Base-by-base conservation (phyloP, 2,888 invertebrate genomes). In the Amiota mariae region DNA sequence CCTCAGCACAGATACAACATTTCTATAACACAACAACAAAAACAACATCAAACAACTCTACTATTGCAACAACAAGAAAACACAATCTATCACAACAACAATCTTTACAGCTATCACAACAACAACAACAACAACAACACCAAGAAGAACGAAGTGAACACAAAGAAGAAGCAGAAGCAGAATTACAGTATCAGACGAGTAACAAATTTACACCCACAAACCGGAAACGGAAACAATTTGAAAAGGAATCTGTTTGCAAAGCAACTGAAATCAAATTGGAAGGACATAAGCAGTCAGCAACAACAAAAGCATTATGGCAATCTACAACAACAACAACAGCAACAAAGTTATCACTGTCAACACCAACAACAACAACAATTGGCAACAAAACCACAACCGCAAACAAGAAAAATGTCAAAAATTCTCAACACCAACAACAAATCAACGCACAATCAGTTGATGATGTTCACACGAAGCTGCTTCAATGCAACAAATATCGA, bases 1-100 rank as follows among this genome's bases (percentile, higher is more conserved):
- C 90, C 89, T 89, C 89, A 89, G 87, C 89, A 90, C 88, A 88
- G 88, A 87, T 89, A 86, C 88, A 85, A 82, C 89, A 88, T 87
- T 87, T 88, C 88, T 86, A 88, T 87, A 85, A 85, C 81, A 89
- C 86, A 82, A 84, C 87, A 84, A 80, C 82, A 85, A 80, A 80
- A 85, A 77, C 77, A 78, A 76, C 79, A 79, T 76, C 80, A 77
- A 80, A 84, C 76, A 81, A 80, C 73, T 81, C 81, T 82, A 68
- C 78, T 79, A 80, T 78, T 80, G 71, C 81, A 77, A 74, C 54
- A 20, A 70, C 66, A 66, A 59, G 72, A 63, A 72, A 64, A 74
- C 66, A 48, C 66, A 72, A 54, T 71, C 70, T 59, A 75, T 68
- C 70, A 51, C 71, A 73, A 75, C 61, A 70, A 70, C 56, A 72